These are phyloP conservation scores for Cassiopea andromeda DNA, from an alignment of 30 jellyfish, hydroid and myxozoan species.

Conservation along the genomic window DNA sequence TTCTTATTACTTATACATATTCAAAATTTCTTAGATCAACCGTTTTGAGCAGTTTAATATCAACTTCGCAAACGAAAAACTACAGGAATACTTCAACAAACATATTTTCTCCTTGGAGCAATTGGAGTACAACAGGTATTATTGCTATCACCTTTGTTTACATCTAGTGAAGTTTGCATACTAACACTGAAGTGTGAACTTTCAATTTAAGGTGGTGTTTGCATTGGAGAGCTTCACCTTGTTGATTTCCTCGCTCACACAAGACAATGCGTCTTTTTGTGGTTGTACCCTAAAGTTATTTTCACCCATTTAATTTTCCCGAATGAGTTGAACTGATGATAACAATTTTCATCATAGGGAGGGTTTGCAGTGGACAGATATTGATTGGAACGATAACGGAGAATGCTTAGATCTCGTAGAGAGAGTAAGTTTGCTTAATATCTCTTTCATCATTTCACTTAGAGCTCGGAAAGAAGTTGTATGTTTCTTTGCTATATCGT, in stretches of 20 bases:
- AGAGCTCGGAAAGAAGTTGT: not conserved
- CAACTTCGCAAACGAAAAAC: slow-evolving; percentile 93
- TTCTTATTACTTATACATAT: no score
- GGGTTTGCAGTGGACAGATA: slow-evolving; percentile 94
- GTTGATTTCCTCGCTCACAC: no score
- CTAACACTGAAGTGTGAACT: not conserved
- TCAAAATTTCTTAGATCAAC: slow-evolving; percentile 65
- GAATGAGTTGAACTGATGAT: not conserved
- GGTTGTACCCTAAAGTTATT: no score
- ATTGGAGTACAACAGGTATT: slow-evolving; percentile 92
- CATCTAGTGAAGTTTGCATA: not conserved
- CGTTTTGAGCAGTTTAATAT: slow-evolving; percentile 96
- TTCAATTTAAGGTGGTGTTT: not conserved
- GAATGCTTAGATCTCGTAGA: slow-evolving; percentile 96
- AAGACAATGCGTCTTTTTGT: no score
- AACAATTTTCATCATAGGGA: slow-evolving; percentile 53
- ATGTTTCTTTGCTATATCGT: no score
- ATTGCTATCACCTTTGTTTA: not conserved
- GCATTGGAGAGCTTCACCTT: no score
- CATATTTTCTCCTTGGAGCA: slow-evolving; percentile 95
- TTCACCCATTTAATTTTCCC: not conserved
- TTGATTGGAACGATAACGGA: slow-evolving; percentile 98
- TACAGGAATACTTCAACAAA: slow-evolving; percentile 94
- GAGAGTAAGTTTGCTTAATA: slow-evolving; percentile 44
- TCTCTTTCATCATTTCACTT: not conserved